Conservation (phyloP, 2,113 vertebrate species). For the Gnathonemus echidnorhynchus region DNA sequence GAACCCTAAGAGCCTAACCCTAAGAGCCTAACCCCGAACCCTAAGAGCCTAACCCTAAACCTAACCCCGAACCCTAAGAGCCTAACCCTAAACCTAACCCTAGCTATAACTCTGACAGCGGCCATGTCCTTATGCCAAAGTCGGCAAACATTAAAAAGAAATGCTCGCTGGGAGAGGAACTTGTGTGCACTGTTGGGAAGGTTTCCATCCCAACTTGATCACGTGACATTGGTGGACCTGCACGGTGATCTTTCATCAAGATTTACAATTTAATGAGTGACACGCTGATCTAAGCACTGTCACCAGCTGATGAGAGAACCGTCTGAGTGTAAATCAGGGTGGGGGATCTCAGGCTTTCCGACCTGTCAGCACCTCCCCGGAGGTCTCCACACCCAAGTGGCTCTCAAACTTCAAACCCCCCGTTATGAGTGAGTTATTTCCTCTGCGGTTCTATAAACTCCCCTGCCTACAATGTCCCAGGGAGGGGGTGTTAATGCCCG, state of each 20-base stretch:
- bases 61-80: neutral
- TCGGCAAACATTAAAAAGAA: neutral
- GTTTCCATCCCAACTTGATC: neutral
- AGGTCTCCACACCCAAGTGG: neutral
- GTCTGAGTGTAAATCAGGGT: neutral
- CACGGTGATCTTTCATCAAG: neutral
- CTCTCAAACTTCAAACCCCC: neutral
- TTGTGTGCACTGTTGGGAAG: neutral
- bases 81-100: neutral
- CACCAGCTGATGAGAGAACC: neutral
- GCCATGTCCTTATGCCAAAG: neutral
- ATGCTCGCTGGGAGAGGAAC: neutral
- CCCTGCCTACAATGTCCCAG: neutral
- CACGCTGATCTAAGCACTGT: neutral
- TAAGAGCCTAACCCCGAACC: neutral
- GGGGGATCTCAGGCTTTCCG: neutral
- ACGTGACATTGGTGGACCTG: neutral
- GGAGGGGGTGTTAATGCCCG: neutral
- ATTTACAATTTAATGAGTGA: neutral
- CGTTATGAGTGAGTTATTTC: neutral
- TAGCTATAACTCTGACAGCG: neutral
- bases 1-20: neutral
- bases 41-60: neutral
- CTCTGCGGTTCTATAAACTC: neutral
- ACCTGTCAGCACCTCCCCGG: neutral